Conservation (phyloP, 2,113 vertebrate species). For the Synodontis membranacea region DNA sequence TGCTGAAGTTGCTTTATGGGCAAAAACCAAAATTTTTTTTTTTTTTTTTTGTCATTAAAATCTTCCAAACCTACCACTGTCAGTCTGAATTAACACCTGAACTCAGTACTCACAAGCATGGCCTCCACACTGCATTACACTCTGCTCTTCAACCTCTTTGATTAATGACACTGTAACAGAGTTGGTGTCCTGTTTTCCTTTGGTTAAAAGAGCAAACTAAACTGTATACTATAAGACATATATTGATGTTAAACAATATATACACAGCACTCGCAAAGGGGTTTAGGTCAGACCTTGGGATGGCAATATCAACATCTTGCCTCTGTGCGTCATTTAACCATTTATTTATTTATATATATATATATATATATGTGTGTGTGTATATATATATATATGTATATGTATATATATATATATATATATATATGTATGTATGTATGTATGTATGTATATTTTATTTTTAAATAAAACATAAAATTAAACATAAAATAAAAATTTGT, state of each 20-base stretch:
- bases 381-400: too few species aligned
- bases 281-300: background rate
- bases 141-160: background rate
- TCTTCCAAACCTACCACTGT: conserved; percentile 38
- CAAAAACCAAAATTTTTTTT: background rate
- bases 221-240: too few species aligned
- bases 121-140: background rate
- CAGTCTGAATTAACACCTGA: conserved; percentile 31
- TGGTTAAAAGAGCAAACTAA: background rate
- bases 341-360: background rate
- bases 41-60: conserved; percentile 49
- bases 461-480: too few species aligned
- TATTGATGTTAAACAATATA: background rate
- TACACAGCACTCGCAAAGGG: background rate
- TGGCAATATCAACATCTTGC: background rate
- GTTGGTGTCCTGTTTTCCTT: background rate
- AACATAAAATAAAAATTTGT: too few species aligned
- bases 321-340: background rate
- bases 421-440: too few species aligned
- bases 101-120: conserved; percentile 29
- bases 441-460: too few species aligned
- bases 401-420: too few species aligned
- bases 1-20: background rate
- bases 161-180: background rate
- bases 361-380: too few species aligned